Evolutionary conservation across 1,140 invertebrate genomes (phyloP).

Genomic region (Drosophila kohkoa): DNA sequence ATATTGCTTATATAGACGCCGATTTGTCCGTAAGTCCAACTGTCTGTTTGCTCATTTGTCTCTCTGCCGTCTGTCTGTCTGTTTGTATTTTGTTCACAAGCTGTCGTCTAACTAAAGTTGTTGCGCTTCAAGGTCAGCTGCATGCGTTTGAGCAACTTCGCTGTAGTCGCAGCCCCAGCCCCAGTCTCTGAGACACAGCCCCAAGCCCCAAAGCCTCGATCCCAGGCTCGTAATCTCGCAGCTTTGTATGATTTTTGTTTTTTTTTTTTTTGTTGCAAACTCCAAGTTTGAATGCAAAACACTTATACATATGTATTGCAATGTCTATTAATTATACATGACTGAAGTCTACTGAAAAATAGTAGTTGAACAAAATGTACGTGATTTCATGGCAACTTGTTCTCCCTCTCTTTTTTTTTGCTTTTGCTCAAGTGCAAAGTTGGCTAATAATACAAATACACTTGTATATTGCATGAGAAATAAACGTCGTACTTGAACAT

Average conservation of each 20-base stretch:
- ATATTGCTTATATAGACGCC: conserved; percentile 26
- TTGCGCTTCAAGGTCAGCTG: conserved; percentile 53
- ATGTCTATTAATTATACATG: conserved; percentile 44
- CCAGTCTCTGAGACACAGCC: conserved; percentile 5
- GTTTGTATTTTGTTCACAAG: conserved; percentile 27
- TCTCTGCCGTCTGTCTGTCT: neutral
- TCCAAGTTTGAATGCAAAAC: conserved; percentile 68
- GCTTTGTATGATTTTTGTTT: neutral
- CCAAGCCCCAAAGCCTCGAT: conserved; percentile 11
- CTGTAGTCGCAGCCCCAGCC: neutral
- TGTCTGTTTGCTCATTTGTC: no score
- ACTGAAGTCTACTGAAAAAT: conserved; percentile 28
- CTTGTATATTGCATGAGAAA: conserved; percentile 1
- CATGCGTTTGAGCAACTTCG: conserved; percentile 51
- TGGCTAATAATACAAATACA: conserved; percentile 40
- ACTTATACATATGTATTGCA: conserved; percentile 17
- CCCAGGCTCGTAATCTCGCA: conserved; percentile 24
- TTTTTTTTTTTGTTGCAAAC: conserved; percentile 43
- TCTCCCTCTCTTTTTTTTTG: conserved; percentile 1
- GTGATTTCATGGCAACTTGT: conserved; percentile 49
- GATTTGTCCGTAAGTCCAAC: conserved; percentile 4
- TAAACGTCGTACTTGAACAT: conserved; percentile 4
- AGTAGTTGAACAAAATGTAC: conserved; percentile 27
- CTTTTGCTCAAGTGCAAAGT: conserved; percentile 33
- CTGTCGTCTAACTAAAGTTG: conserved; percentile 48